These are phyloP conservation scores for Emydocephalus ijimae DNA, from an alignment of 2,113 vertebrate genomes.

Conservation along the genomic window DNA sequence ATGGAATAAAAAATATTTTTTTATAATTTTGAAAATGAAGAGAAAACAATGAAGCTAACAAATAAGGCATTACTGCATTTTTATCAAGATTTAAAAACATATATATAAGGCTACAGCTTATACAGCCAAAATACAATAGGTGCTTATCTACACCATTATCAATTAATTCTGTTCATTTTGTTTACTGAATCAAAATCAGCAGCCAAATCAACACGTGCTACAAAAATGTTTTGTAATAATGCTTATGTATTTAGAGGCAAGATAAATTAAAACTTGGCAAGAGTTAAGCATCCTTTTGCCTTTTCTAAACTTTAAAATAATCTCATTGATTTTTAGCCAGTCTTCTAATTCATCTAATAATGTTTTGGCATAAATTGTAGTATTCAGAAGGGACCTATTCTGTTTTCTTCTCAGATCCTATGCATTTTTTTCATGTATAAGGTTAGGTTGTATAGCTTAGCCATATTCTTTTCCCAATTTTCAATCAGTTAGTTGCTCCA, in stretches of 20 bases:
- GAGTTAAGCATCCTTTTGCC: neutral
- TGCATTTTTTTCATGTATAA: neutral
- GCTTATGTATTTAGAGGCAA: neutral
- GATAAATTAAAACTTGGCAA: neutral
- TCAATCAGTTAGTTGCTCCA: neutral
- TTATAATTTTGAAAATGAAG: neutral
- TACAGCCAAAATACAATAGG: neutral
- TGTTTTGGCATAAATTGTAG: neutral
- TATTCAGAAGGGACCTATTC: neutral
- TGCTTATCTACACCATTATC: neutral
- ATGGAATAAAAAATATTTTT: neutral
- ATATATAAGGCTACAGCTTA: neutral
- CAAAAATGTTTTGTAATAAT: neutral
- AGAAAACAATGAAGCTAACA: neutral
- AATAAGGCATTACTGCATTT: neutral
- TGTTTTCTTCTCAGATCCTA: neutral
- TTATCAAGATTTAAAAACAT: neutral
- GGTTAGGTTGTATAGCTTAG: neutral
- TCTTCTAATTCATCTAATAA: neutral
- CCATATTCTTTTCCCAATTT: neutral
- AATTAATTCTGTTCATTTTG: neutral
- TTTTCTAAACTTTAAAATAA: neutral
- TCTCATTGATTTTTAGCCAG: neutral
- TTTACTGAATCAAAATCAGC: neutral
- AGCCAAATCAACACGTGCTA: neutral